Evolutionary conservation across 2,797 vertebrate species (phyloP).

Genomic region (Scarus forsteni): DNA sequence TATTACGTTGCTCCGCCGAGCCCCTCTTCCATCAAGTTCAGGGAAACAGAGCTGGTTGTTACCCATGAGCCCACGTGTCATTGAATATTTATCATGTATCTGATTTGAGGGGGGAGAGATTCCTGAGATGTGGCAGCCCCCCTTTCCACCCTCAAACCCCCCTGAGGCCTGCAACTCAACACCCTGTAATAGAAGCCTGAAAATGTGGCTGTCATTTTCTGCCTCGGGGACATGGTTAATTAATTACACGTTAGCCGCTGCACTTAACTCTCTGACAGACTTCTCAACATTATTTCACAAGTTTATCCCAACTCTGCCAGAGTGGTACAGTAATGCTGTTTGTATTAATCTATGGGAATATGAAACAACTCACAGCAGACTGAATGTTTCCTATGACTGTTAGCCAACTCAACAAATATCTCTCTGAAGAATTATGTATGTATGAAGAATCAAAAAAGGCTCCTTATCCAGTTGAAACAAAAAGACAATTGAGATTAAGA

Average conservation of each 20-base stretch:
- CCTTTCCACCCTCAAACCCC: constrained; percentile 30
- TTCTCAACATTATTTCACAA: constrained; percentile 55
- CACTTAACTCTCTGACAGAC: constrained; percentile 63
- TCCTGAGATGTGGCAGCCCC: constrained; percentile 74
- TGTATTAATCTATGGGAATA: constrained; percentile 48
- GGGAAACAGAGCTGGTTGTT: constrained; percentile 79
- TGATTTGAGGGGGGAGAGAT: constrained; percentile 81
- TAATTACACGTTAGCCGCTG: constrained; percentile 81
- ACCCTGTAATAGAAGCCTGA: constrained; percentile 83
- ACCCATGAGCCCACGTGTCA: constrained; percentile 82
- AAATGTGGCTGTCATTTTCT: constrained; percentile 84
- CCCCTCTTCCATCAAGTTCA: constrained; percentile 77
- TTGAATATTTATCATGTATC: constrained; percentile 87
- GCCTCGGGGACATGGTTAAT: constrained; percentile 84
- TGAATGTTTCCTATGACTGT: constrained; percentile 22
- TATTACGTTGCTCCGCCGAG: constrained; percentile 76
- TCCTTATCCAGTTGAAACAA: not conserved
- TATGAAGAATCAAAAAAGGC: constrained; percentile 20
- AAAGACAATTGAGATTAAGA: not conserved
- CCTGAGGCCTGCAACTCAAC: constrained; percentile 81
- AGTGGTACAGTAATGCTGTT: constrained; percentile 6
- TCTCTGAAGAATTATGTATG: constrained; percentile 31
- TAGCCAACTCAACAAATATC: not conserved
- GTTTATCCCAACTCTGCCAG: constrained; percentile 28
- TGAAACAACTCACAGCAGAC: constrained; percentile 17